A percentile compares a stretch with the other conserved stretches of the same genome.
Evolutionary conservation across 2,113 vertebrate genomes (phyloP).

Genomic region (Gnathonemus echidnorhynchus): DNA sequence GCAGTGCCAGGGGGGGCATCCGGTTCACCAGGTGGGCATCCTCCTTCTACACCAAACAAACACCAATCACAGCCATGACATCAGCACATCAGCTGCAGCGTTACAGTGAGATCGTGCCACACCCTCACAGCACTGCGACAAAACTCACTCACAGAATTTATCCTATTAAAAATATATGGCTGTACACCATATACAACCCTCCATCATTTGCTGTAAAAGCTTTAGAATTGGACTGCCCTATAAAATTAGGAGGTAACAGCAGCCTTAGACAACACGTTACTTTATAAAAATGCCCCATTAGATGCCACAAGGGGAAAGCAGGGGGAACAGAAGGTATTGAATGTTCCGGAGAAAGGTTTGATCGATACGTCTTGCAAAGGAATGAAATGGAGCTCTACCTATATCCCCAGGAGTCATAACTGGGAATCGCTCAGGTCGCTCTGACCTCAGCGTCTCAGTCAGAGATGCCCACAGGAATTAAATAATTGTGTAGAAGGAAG

Average conservation of each 20-base stretch:
- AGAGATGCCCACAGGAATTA: background rate
- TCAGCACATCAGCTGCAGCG: background rate
- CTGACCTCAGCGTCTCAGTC: slow-evolving; percentile 17
- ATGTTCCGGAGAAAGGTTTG: slow-evolving; percentile 20
- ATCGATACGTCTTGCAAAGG: slow-evolving; percentile 49
- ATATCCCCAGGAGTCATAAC: slow-evolving; percentile 37
- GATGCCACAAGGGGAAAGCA: slow-evolving; percentile 28
- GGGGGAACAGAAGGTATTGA: slow-evolving; percentile 9
- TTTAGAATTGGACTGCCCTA: background rate
- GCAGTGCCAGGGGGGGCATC: slow-evolving; percentile 45
- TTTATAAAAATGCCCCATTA: slow-evolving; percentile 59
- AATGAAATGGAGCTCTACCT: slow-evolving; percentile 46
- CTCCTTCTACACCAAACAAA: slow-evolving; percentile 33
- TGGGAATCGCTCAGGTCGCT: slow-evolving; percentile 24
- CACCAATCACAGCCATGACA: background rate
- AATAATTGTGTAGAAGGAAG: background rate
- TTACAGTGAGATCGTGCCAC: background rate
- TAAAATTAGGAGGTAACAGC: slow-evolving; percentile 31
- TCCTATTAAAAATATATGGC: background rate
- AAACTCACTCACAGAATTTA: background rate
- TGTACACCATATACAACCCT: background rate
- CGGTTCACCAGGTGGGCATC: slow-evolving; percentile 52
- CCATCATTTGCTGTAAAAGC: background rate
- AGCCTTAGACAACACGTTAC: slow-evolving; percentile 43
- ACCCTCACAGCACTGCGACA: background rate